phyloP scores from a whole-genome alignment of 2,797 vertebrate genomes.

The Coccyzus lansbergi region DNA sequence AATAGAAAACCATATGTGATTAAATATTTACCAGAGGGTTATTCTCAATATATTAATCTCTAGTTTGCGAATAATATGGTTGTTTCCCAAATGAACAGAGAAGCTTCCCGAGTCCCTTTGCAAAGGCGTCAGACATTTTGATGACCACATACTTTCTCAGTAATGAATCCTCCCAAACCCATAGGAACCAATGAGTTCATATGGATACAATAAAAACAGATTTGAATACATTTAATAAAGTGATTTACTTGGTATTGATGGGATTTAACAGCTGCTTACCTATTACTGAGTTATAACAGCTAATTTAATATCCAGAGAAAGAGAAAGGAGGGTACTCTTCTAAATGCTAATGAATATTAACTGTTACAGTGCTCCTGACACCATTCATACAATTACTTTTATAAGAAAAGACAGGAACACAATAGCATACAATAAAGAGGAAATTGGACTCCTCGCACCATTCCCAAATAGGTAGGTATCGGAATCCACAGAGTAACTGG shows the following conservation, averaged over 20 bases:
- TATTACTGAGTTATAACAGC: conserved; percentile 52
- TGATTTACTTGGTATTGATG: conserved; percentile 65
- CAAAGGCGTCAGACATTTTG: neutral
- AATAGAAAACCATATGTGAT: neutral
- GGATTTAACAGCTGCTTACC: conserved; percentile 62
- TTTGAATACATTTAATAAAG: conserved; percentile 47
- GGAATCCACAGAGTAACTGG: conserved; percentile 51
- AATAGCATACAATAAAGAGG: conserved; percentile 42
- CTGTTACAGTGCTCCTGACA: conserved; percentile 34
- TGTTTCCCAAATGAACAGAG: conserved; percentile 25
- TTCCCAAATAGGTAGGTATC: conserved; percentile 33
- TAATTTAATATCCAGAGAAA: conserved; percentile 65
- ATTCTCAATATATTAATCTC: conserved; percentile 14
- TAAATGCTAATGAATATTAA: conserved; percentile 63
- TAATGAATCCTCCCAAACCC: conserved; percentile 42
- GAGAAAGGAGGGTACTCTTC: conserved; percentile 23
- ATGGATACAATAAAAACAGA: conserved; percentile 41
- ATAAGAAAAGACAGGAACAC: conserved; percentile 53
- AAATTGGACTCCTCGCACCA: conserved; percentile 56
- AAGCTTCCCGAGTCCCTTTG: conserved; percentile 13
- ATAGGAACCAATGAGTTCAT: conserved; percentile 21
- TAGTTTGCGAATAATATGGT: conserved; percentile 16
- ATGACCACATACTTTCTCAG: neutral
- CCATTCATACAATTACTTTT: conserved; percentile 28
- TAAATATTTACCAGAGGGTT: conserved; percentile 18